These are phyloP conservation scores for Thysanoteuthis rhombus DNA, from an alignment of 2,888 invertebrate species.

Conservation along the genomic window DNA sequence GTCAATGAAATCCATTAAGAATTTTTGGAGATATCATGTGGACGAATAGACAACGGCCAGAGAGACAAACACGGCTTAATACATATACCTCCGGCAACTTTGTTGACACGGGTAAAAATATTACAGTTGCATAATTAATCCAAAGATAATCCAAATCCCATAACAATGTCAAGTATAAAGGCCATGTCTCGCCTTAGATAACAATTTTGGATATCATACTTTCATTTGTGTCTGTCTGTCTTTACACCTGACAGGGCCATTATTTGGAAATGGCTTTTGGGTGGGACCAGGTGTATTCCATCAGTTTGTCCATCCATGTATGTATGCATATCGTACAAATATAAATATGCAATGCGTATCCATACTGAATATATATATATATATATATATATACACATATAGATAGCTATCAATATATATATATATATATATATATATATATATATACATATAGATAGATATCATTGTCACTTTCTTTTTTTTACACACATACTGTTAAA, in stretches of 20 bases:
- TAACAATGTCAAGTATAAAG: not conserved
- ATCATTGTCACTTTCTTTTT: not conserved
- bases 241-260: no score
- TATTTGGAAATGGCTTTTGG: no score
- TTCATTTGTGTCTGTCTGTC: not conserved
- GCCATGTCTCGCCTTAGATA: not conserved
- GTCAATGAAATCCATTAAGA: no score
- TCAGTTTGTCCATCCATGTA: no score
- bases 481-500: not conserved
- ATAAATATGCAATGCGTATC: not conserved
- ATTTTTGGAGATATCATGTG: no score
- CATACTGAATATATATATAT: not conserved
- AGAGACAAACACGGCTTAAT: no score
- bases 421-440: not conserved
- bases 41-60: no score
- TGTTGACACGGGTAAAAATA: no score
- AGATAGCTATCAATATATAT: not conserved
- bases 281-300: no score
- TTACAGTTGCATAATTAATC: not conserved
- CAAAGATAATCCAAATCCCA: not conserved
- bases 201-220: not conserved
- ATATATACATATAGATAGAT: not conserved
- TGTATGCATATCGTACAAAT: not conserved
- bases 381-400: not conserved
- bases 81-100: no score